A percentile compares a stretch with the other conserved stretches of the same genome.
phyloP scores from a whole-genome alignment of 2,797 vertebrate genomes.

The Cynodonichthys magdalenae region DNA sequence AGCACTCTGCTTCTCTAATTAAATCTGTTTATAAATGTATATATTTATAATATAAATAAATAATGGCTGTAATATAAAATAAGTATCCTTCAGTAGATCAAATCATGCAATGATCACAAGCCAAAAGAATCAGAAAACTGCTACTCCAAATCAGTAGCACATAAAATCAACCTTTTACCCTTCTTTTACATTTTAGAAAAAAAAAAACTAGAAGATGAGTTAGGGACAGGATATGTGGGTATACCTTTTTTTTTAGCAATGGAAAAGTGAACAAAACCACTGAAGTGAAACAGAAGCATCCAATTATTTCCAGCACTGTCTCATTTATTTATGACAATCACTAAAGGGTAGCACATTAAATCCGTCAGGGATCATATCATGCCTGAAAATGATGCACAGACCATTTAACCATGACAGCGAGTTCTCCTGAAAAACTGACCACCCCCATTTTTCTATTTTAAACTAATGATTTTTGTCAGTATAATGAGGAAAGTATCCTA shows the following conservation, averaged over 20 bases:
- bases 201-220: background rate
- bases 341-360: background rate
- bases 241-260: background rate
- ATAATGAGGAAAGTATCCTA: background rate
- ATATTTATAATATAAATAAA: no score
- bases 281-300: slow-evolving; percentile 1
- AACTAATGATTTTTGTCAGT: background rate
- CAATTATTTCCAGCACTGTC: background rate
- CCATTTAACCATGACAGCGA: background rate
- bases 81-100: background rate
- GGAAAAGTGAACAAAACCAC: slow-evolving; percentile 1
- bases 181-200: background rate
- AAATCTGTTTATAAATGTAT: background rate
- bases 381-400: background rate
- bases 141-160: background rate
- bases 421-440: background rate
- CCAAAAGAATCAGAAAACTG: background rate
- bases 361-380: background rate
- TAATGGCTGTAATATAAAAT: background rate
- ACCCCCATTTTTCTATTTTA: background rate
- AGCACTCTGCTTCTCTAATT: background rate
- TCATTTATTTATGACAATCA: slow-evolving; percentile 6
- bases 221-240: background rate
- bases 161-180: background rate
- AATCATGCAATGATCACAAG: background rate